Evolutionary conservation across 2,797 vertebrate genomes (phyloP), one percentile per base, ranked within the genome.

Genomic region (Melanotaenia parkinsoni): DNA sequence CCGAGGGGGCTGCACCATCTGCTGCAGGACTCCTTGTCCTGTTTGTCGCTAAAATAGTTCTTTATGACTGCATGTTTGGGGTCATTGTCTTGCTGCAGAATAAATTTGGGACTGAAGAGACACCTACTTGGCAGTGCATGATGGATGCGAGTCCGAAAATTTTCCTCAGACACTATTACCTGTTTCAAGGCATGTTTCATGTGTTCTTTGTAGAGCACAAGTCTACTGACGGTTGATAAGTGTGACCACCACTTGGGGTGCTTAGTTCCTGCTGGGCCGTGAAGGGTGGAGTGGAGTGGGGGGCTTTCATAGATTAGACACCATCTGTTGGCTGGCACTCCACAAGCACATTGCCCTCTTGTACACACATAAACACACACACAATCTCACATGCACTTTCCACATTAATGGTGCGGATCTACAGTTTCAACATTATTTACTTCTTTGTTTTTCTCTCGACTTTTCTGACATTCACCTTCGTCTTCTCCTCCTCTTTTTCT

Each of bases 311-410:
- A 83, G 88, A 90, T 91, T 92, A 94, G 81, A 81, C 89, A 90
- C 92, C 93, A 95, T 95, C 92, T 95, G 93, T 82, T 88, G 82
- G 81, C 84, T 88, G 90, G 82, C 88, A 88, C 83, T 84, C 79
- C 72, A 79, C 72, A 78, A 80, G 77, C 69, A 50, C 70, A 69
- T 74, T 60, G 68, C 60, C 51, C 71, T 74, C 69, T 45, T 62
- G 51, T 30, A 57, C 58, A 4, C 56, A 33, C 75, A 72, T 67
- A 60, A 63, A 67, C 71, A 60, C 37, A 76, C 47, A 69, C 38
- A 65, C 53, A 69, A 47, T 7, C 58, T 30, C n/a, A 62, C 40
- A 57, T 58, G 67, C 62, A 77, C 35, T 63, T 56, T 59, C 40
- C 66, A 70, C 64, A 75, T 82, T 61, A 70, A 40, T 71, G 58